Evolutionary conservation across 1,140 invertebrate genomes (phyloP).

Genomic region (Magallana gigas): DNA sequence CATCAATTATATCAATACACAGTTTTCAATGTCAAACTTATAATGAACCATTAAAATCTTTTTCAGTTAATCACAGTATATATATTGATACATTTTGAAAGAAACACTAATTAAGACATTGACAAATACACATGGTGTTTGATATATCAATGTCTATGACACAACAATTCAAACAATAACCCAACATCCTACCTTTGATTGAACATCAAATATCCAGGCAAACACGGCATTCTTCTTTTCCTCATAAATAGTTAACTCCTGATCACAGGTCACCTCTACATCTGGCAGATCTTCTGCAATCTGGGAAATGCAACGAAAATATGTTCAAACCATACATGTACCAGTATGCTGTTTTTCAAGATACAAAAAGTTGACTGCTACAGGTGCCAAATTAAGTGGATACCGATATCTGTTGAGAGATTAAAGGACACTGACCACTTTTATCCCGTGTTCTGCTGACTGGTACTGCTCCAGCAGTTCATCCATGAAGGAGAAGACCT

Average conservation of each 20-base stretch:
- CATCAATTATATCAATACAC: too few species aligned
- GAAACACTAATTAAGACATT: not conserved
- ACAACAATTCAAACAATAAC: not conserved
- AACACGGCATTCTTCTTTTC: slow-evolving; percentile 70
- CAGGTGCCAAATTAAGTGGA: too few species aligned
- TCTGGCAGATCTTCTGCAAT: slow-evolving; percentile 66
- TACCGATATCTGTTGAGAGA: too few species aligned
- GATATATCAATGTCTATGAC: not conserved
- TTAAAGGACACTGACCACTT: slow-evolving; percentile 60
- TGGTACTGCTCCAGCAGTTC: slow-evolving; percentile 72
- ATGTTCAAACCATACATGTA: too few species aligned
- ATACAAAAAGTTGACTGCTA: too few species aligned
- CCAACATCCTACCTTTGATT: slow-evolving; percentile 56
- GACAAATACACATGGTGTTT: not conserved
- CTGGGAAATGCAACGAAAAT: slow-evolving; percentile 46
- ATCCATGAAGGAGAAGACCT: slow-evolving; percentile 76
- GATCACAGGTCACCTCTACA: slow-evolving; percentile 58
- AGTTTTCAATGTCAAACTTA: too few species aligned
- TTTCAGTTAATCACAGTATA: too few species aligned
- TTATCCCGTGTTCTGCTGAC: slow-evolving; percentile 64
- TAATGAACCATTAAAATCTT: too few species aligned
- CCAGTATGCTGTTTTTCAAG: too few species aligned
- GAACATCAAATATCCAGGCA: slow-evolving; percentile 67
- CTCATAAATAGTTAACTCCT: slow-evolving; percentile 66
- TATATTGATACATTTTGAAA: not conserved